These are phyloP conservation scores for Garrulus glandarius DNA, from an alignment of 2,797 vertebrate genomes.

Conservation along the genomic window DNA sequence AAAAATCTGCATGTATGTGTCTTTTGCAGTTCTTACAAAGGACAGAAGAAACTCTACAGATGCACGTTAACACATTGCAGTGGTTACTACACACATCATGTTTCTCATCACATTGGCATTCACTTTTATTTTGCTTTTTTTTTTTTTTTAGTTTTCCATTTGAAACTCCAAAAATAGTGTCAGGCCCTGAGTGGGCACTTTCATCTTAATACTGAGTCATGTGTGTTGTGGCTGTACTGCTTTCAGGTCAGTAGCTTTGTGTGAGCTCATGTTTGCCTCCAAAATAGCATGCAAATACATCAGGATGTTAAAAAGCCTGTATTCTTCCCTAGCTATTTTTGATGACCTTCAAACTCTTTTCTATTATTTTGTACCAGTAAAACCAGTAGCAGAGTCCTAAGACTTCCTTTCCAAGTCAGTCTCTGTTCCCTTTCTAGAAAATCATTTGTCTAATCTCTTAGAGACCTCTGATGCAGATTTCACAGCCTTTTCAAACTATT, in stretches of 20 bases:
- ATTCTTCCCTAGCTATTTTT: not conserved
- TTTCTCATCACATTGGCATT: not conserved
- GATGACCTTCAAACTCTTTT: not conserved
- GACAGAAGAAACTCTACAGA: not conserved
- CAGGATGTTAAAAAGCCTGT: not conserved
- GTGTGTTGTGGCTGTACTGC: not conserved
- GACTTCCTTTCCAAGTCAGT: not conserved
- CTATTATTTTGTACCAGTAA: not conserved
- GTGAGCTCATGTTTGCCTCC: not conserved
- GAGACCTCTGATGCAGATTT: not conserved
- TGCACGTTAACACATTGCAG: not conserved
- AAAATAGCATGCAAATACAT: not conserved
- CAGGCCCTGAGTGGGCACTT: not conserved
- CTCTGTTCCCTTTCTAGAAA: not conserved
- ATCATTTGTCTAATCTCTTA: not conserved
- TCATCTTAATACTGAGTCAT: not conserved
- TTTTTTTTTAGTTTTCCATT: not conserved
- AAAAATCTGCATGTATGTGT: not conserved
- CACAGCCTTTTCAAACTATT: not conserved
- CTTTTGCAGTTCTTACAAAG: not conserved
- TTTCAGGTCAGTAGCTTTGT: not conserved
- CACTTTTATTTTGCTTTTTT: not conserved
- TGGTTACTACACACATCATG: not conserved
- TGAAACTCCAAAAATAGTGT: not conserved
- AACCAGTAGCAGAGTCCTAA: not conserved